Conservation (phyloP, 1,140 invertebrate species). For the Zophobas morio region DNA sequence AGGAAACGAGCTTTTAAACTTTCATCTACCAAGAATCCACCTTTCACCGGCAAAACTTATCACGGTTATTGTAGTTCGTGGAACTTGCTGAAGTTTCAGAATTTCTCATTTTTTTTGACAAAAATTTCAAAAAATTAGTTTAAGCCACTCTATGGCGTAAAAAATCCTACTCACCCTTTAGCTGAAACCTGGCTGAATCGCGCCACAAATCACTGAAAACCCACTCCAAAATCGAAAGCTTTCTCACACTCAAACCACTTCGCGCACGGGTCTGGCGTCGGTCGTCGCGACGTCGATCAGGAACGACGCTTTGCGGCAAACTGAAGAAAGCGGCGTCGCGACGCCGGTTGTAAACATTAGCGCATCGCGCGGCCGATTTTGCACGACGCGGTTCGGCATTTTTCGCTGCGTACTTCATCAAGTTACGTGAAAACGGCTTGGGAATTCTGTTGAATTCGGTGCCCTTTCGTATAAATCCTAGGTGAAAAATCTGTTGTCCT, state of each 20-base stretch:
- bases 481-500: slow-evolving; percentile 66
- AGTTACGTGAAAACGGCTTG: slow-evolving; percentile 50
- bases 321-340: slow-evolving; percentile 62
- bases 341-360: slow-evolving; percentile 62
- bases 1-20: background rate
- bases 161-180: slow-evolving; percentile 1
- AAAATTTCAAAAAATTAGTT: too few relatives aligned
- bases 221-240: background rate
- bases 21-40: too few relatives aligned
- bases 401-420: slow-evolving; percentile 56
- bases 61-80: too few relatives aligned
- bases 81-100: too few relatives aligned
- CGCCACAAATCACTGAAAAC: slow-evolving; percentile 3
- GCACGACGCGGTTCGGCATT: slow-evolving; percentile 51
- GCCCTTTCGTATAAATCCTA: slow-evolving; percentile 62
- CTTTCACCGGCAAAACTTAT: too few relatives aligned
- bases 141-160: too few relatives aligned
- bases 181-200: background rate
- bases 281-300: slow-evolving; percentile 33
- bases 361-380: slow-evolving; percentile 58
- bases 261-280: background rate
- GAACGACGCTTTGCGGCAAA: slow-evolving; percentile 60
- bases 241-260: slow-evolving; percentile 11
- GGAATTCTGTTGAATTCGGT: slow-evolving; percentile 58
- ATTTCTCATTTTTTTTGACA: too few relatives aligned